phyloP scores from a whole-genome alignment of 2,113 vertebrate species.

The Bos taurus region ARS-UCD2.0 NC_037336.1:5451001-5451500 shows the following conservation, averaged over 20 bases:
- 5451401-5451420: background rate
- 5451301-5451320: background rate
- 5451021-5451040: background rate
- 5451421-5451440: background rate
- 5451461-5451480: background rate
- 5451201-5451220: background rate
- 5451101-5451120: background rate
- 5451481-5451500: background rate
- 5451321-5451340: background rate
- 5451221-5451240: background rate
- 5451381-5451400: too few species aligned
- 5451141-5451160: background rate
- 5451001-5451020: background rate
- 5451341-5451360: background rate
- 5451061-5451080: background rate
- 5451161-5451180: background rate
- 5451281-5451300: background rate
- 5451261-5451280: background rate
- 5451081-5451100: background rate
- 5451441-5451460: background rate
- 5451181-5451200: background rate
- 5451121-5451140: background rate
- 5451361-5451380: background rate
- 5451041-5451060: background rate
- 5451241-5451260: background rate